Base-by-base conservation (phyloP, 1,140 invertebrate genomes). In the Chymomyza costata region DNA sequence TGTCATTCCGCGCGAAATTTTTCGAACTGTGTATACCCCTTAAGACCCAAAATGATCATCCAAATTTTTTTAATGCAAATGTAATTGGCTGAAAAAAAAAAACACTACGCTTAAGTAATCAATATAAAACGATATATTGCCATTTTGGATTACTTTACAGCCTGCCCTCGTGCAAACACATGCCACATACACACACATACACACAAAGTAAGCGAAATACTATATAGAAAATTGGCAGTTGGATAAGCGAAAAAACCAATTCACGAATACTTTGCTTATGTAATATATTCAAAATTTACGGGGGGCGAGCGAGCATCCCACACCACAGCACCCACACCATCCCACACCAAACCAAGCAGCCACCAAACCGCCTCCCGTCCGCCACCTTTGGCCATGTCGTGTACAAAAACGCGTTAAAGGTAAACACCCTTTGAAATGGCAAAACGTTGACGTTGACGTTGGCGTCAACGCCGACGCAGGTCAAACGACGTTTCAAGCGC, bases 171-270 rank as follows among this genome's bases (percentile, higher is more conserved):
- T n/a, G n/a, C n/a, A n/a, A n/a, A n/a, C n/a, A n/a, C n/a, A n/a
- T n/a, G n/a, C n/a, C 3, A 58, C 17, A 63, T 32, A 28, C 6
- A 44, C 41, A 47, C 31, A 39, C 14, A 34, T 37, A 34, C 32
- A 10, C 3, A 6, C 32, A 34, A 10, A n/a, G 11, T 34, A 34
- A n/a, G n/a, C n/a, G n/a, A n/a, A n/a, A 3, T 45, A 53, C 57
- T 57, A 57, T 71, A 73, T 78, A 80, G 73, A 83, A 83, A 83
- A 83, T 83, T 83, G 80, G 81, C 73, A 83, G 65, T 76, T 83
- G 80, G 80, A 83, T 83, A 80, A 83, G 66, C 81, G 69, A 83
- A 83, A 74, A 83, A 83, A 83, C 80, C 80, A 83, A 83, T 83
- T 83, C 81, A 80, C 63, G 81, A 83, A 81, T 81, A 83, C 69